Base-by-base conservation (phyloP, 2,113 vertebrate genomes). In the Pterocles gutturalis region DNA sequence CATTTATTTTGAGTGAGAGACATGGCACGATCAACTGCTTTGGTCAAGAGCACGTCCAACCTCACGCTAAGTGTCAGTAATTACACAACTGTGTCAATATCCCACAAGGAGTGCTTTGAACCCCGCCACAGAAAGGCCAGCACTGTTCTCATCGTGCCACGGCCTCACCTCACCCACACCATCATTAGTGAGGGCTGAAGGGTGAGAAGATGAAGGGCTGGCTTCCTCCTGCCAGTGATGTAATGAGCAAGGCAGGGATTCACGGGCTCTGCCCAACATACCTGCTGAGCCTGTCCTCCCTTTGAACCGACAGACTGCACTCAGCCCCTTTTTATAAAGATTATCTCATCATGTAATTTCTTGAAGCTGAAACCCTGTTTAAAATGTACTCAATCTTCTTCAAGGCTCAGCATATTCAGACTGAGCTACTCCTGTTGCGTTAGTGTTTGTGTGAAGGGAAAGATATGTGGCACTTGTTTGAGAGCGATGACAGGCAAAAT, bases 171-270 rank as follows among this genome's bases (percentile, higher is more conserved):
- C 0, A 0, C 49, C 46, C 6, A 12, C 0, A 0, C 46, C 20
- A 2, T 61, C 5, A 0, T 77, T 64, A 71, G 41, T 1, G 0
- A 31, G 49, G 76, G n/a, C 8, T 0, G 9, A n/a, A 60, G 78
- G 73, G 61, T 48, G 75, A 38, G 61, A 73, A 22, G 24, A 45
- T 67, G 80, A 92, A 96, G 84, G 66, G 64, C 49, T 41, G 54
- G 20, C n/a, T 15, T 70, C 22, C 24, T 67, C 46, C 28, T 0
- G 0, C 54, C 29, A 7, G 38, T 41, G 53, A 25, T 60, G 67
- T 7, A 45, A 79, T 0, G 1, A 73, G 83, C 46, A 33, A 48
- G 61, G 92, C 83, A 83, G 66, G 90, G 60, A 13, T 2, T 38
- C 16, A 0, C 8, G 7, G 80, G 90, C 58, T 46, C 53, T 83